These are phyloP conservation scores for Nyleta sp. DNA, from an alignment of 2,888 invertebrate species.

Conservation along the genomic window DNA sequence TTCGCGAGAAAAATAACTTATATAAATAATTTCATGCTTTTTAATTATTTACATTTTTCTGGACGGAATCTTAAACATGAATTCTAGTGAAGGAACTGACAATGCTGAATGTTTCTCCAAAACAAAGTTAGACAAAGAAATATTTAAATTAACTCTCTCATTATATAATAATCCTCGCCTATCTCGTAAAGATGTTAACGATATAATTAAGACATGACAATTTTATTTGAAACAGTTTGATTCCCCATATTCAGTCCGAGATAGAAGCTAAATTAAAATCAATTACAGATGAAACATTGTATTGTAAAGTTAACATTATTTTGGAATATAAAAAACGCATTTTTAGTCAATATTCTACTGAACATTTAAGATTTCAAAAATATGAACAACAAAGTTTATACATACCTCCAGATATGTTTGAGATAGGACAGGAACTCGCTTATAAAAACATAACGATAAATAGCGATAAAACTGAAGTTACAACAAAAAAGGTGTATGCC, in stretches of 20 bases:
- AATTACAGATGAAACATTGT: not conserved
- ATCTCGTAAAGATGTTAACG: conserved; percentile 36
- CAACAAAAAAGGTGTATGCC: conserved; percentile 35
- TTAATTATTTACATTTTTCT: no score
- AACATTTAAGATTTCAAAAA: conserved; percentile 39
- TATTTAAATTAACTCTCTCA: conserved; percentile 42
- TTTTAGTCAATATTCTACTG: conserved; percentile 47
- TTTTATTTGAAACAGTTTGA: conserved; percentile 27
- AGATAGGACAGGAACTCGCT: conserved; percentile 33
- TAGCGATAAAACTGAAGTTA: not conserved
- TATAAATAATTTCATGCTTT: no score
- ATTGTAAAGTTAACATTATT: conserved; percentile 13
- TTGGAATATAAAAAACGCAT: conserved; percentile 40
- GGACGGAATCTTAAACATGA: no score
- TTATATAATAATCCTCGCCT: conserved; percentile 27
- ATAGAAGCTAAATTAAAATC: conserved; percentile 11
- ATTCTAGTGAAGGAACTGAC: no score
- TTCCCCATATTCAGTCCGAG: conserved; percentile 25
- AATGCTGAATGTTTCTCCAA: no score
- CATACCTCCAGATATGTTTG: conserved; percentile 42
- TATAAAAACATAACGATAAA: not conserved
- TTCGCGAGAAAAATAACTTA: no score
- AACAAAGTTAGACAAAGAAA: conserved; percentile 25
- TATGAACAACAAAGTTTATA: conserved; percentile 37
- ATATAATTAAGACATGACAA: conserved; percentile 24